These are phyloP conservation scores for Morone chrysops DNA, from an alignment of 2,113 vertebrate species.

Conservation along the genomic window DNA sequence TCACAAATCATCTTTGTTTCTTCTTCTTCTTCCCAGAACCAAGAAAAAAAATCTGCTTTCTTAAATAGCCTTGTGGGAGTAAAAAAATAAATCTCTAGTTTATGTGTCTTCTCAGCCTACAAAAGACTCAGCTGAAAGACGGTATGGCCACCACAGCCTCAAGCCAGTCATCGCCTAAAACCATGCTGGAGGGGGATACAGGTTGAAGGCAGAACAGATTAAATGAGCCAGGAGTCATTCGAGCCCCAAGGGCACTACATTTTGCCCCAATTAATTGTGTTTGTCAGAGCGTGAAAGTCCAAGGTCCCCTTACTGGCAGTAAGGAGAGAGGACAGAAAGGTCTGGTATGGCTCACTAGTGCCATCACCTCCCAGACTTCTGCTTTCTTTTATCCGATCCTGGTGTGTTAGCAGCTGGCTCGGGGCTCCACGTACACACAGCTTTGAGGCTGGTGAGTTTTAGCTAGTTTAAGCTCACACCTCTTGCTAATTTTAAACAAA, in stretches of 20 bases:
- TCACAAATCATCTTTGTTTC: constrained; percentile 39
- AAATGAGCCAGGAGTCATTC: constrained; percentile 73
- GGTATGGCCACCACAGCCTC: constrained; percentile 31
- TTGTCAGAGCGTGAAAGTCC: constrained; percentile 73
- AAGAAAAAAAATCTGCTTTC: constrained; percentile 20
- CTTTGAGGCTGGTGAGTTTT: constrained; percentile 3
- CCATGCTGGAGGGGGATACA: constrained; percentile 56
- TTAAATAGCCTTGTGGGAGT: constrained; percentile 30
- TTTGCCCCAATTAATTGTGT: constrained; percentile 80
- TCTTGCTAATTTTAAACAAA: constrained; percentile 63
- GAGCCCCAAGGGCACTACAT: constrained; percentile 65
- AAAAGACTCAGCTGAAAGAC: constrained; percentile 36
- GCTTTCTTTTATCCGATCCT: constrained; percentile 13
- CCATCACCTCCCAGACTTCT: constrained; percentile 12
- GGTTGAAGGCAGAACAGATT: constrained; percentile 71
- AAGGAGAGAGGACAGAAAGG: constrained; percentile 52
- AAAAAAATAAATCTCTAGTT: constrained; percentile 37
- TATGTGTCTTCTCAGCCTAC: constrained; percentile 35
- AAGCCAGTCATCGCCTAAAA: constrained; percentile 56
- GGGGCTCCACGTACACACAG: constrained; percentile 3
- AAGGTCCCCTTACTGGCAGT: constrained; percentile 59
- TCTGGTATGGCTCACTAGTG: constrained; percentile 25
- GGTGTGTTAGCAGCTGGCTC: constrained; percentile 11
- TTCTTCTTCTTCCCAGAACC: neutral
- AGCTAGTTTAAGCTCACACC: constrained; percentile 36